A percentile compares a stretch with the other conserved stretches of the same genome.
These are phyloP conservation scores for Cryptoprocta ferox DNA, from an alignment of 2,797 vertebrate species.

Conservation along the genomic window DNA sequence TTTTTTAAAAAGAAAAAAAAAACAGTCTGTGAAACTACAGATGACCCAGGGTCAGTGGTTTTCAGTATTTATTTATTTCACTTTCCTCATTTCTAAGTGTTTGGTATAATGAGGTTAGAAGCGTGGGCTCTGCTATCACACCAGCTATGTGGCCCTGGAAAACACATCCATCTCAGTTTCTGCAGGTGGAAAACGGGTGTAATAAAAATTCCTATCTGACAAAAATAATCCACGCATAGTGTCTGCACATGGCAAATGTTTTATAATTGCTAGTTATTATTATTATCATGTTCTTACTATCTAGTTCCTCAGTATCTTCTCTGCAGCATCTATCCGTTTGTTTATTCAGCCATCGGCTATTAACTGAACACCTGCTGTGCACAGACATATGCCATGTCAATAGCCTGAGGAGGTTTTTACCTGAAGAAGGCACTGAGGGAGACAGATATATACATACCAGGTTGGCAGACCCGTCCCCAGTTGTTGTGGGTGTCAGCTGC, in stretches of 20 bases:
- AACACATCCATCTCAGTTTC: neutral
- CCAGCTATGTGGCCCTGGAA: neutral
- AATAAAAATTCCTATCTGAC: neutral
- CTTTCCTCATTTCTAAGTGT: neutral
- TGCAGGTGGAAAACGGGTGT: neutral
- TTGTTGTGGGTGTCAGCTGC: neutral
- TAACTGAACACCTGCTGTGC: neutral
- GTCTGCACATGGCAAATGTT: neutral
- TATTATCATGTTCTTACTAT: neutral
- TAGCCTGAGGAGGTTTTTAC: neutral
- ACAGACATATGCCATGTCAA: neutral
- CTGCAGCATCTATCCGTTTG: neutral
- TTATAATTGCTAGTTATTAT: neutral
- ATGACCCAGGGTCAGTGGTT: neutral
- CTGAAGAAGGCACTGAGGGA: neutral
- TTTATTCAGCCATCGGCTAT: neutral
- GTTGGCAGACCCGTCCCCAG: neutral
- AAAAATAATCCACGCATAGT: neutral
- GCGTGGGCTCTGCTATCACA: neutral
- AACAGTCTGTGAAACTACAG: neutral
- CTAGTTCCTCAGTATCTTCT: neutral
- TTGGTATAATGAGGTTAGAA: neutral
- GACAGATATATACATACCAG: neutral
- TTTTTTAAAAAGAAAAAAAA: neutral
- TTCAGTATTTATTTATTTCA: neutral